phyloP scores from a whole-genome alignment of 2,113 vertebrate species.

The Picathartes gymnocephalus region DNA sequence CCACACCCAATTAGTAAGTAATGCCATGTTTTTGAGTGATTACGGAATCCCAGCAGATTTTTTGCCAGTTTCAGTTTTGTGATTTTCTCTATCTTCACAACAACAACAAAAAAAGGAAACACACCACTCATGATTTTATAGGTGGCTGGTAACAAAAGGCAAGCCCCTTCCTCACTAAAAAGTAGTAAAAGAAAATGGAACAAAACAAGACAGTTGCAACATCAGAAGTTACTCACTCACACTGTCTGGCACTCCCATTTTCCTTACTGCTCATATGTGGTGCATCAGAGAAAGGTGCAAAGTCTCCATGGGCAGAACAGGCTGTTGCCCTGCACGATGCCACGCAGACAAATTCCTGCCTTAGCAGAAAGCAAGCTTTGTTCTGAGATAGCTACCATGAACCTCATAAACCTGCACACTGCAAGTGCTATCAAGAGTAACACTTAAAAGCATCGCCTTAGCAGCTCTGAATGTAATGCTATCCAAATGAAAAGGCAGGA shows the following conservation, averaged over 20 bases:
- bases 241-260: background rate
- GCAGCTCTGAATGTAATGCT: background rate
- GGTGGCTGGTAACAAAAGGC: background rate
- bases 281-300: background rate
- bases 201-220: slow-evolving; percentile 45
- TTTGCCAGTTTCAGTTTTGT: background rate
- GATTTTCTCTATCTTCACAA: background rate
- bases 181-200: background rate
- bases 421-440: background rate
- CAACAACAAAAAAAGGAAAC: background rate
- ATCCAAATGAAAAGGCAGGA: background rate
- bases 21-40: background rate
- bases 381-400: background rate
- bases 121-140: background rate
- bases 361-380: background rate
- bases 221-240: slow-evolving; percentile 2
- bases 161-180: background rate
- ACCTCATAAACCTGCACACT: background rate
- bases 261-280: background rate
- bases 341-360: background rate
- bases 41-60: background rate
- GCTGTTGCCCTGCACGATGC: background rate
- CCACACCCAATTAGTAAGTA: slow-evolving; percentile 56
- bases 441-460: background rate
- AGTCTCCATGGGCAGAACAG: background rate